These are phyloP conservation scores for Platichthys stellatus DNA, from an alignment of 2,113 vertebrate species.

Conservation along the genomic window DNA sequence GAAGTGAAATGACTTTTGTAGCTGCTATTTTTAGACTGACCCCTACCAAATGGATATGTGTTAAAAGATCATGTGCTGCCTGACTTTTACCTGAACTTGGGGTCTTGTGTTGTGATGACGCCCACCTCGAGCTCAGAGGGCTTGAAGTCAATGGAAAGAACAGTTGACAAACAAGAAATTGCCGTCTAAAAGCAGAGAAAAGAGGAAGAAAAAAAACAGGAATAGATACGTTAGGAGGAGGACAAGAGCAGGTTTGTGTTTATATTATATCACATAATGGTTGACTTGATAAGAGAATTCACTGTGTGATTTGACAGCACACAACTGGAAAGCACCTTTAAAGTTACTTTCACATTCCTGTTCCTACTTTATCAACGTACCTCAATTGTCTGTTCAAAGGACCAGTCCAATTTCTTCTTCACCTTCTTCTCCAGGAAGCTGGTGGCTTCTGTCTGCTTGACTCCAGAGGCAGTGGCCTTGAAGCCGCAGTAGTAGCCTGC, in stretches of 20 bases:
- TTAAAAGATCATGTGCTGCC: no score
- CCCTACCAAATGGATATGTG: no score
- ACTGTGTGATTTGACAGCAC: not conserved
- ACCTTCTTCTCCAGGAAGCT: constrained; percentile 99
- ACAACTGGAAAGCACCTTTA: not conserved
- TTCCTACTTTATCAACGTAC: constrained; percentile 71
- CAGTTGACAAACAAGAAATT: constrained; percentile 95
- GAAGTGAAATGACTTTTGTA: no score
- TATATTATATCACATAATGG: no score
- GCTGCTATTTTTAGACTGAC: no score
- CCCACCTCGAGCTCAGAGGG: constrained; percentile 97
- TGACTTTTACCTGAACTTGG: constrained; percentile 90
- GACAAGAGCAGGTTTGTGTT: not conserved
- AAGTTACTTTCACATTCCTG: constrained; percentile 15
- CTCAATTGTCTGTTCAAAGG: constrained; percentile 95
- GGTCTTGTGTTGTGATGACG: constrained; percentile 91
- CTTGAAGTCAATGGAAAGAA: constrained; percentile 97
- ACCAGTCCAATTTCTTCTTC: constrained; percentile 99
- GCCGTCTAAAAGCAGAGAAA: constrained; percentile 84
- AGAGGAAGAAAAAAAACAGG: not conserved
- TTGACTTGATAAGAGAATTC: not conserved
- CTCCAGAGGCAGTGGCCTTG: constrained; percentile 96
- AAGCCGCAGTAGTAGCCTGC: constrained; percentile 99
- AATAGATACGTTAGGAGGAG: not conserved
- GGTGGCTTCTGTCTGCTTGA: constrained; percentile 98